Evolutionary conservation across 1,140 invertebrate species (phyloP).

Genomic region (Leptopilina clavipes): DNA sequence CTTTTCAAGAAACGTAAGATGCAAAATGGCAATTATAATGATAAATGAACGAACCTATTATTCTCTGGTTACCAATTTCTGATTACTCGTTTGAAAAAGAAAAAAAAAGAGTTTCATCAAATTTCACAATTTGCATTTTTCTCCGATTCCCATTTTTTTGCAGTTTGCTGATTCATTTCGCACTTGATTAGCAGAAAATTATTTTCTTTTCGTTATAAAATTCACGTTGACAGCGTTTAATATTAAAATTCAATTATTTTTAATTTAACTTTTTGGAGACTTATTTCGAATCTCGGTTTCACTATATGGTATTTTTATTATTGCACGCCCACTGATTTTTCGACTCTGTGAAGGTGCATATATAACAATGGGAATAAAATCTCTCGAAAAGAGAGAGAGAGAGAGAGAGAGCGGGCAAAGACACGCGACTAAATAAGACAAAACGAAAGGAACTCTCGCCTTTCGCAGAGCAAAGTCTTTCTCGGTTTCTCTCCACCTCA

Average conservation of each 20-base stretch:
- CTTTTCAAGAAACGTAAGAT: not conserved
- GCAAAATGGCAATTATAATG: not conserved
- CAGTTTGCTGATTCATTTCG: not conserved
- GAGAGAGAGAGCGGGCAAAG: constrained; percentile 37
- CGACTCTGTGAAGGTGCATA: not conserved
- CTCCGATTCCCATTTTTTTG: constrained; percentile 5
- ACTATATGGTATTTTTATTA: not conserved
- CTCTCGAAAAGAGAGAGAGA: constrained; percentile 33
- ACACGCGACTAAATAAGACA: constrained; percentile 52
- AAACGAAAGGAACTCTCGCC: constrained; percentile 61
- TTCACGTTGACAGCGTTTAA: too few species aligned
- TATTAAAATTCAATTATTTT: too few species aligned
- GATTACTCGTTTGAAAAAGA: not conserved
- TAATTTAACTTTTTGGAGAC: too few species aligned
- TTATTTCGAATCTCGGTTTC: not conserved
- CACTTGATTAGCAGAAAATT: too few species aligned
- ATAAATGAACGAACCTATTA: not conserved
- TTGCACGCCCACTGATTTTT: constrained; percentile 35
- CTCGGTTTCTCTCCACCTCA: constrained; percentile 57
- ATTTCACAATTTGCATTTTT: not conserved
- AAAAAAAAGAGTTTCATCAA: not conserved
- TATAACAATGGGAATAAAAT: constrained; percentile 49
- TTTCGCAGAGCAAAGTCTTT: constrained; percentile 60
- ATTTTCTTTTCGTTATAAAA: too few species aligned
- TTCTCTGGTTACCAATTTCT: not conserved